phyloP scores from a whole-genome alignment of 2,797 vertebrate genomes.

The Rhinophrynus dorsalis region DNA sequence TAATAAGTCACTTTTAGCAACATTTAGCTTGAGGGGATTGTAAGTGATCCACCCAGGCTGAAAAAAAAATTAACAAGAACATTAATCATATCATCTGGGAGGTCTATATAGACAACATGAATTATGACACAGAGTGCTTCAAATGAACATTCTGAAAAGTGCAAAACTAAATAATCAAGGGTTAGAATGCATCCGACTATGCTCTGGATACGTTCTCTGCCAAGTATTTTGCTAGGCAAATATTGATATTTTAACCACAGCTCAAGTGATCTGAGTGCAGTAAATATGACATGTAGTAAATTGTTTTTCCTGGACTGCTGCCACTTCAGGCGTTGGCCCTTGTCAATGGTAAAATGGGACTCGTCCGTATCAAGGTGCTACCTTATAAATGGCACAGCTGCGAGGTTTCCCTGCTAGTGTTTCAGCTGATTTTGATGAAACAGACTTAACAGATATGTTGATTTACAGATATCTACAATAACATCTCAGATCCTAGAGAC shows the following conservation, averaged over 20 bases:
- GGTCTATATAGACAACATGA: conserved; percentile 8
- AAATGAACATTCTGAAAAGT: not conserved
- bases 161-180: conserved; percentile 14
- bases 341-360: conserved; percentile 52
- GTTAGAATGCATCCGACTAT: conserved; percentile 33
- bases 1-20: conserved; percentile 8
- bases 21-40: not conserved
- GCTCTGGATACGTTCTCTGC: conserved; percentile 49
- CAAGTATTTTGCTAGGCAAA: conserved; percentile 68
- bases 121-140: conserved; percentile 19
- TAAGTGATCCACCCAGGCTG: not conserved
- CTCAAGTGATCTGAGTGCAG: conserved; percentile 58
- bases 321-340: conserved; percentile 54
- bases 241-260: conserved; percentile 67
- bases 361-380: conserved; percentile 38
- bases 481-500: too few relatives aligned
- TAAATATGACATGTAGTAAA: conserved; percentile 57
- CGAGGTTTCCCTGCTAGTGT: not conserved
- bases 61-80: conserved; percentile 3
- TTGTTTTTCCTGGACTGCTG: conserved; percentile 54
- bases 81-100: conserved; percentile 35
- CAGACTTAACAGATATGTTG: too few relatives aligned
- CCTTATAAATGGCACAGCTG: not conserved
- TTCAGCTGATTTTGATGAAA: not conserved
- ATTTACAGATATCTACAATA: too few relatives aligned